Percentiles rank a stretch among this genome's conserved stretches.
Evolutionary conservation across 2,113 vertebrate species (phyloP).

Genomic region (Zapornia atra): DNA sequence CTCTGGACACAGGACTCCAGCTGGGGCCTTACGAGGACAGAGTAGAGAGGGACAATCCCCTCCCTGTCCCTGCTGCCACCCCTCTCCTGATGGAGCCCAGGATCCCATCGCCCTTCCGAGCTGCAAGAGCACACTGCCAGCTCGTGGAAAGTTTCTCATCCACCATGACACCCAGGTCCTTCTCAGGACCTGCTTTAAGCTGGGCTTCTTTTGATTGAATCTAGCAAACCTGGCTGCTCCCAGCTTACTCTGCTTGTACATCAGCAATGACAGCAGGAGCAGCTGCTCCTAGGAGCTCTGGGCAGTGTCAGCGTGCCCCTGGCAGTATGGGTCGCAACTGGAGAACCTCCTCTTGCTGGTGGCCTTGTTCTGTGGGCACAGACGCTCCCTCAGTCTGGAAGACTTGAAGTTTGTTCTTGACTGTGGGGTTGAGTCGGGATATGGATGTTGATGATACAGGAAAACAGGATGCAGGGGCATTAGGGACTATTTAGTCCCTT

Average conservation of each 20-base stretch:
- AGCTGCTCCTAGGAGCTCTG: neutral
- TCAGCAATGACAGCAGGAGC: neutral
- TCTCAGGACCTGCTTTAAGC: neutral
- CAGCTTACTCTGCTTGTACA: neutral
- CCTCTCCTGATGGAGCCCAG: too few relatives aligned
- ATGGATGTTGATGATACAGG: neutral
- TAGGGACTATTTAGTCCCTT: neutral
- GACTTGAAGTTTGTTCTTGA: neutral
- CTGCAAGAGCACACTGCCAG: too few relatives aligned
- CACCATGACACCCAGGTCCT: too few relatives aligned
- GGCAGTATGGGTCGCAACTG: neutral
- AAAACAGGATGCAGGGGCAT: neutral
- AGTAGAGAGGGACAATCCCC: too few relatives aligned
- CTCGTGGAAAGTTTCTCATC: too few relatives aligned
- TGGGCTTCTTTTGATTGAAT: neutral
- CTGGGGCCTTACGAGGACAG: too few relatives aligned
- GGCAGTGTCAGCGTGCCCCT: neutral
- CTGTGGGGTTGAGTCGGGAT: neutral
- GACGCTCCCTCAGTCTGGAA: neutral
- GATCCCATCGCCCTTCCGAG: too few relatives aligned
- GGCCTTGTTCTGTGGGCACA: neutral
- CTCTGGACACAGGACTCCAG: too few relatives aligned
- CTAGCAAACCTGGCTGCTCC: neutral
- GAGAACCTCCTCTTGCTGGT: neutral
- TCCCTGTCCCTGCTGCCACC: too few relatives aligned